These are phyloP conservation scores for Aspiorhynchus laticeps DNA, from an alignment of 2,113 vertebrate genomes.

Conservation along the genomic window DNA sequence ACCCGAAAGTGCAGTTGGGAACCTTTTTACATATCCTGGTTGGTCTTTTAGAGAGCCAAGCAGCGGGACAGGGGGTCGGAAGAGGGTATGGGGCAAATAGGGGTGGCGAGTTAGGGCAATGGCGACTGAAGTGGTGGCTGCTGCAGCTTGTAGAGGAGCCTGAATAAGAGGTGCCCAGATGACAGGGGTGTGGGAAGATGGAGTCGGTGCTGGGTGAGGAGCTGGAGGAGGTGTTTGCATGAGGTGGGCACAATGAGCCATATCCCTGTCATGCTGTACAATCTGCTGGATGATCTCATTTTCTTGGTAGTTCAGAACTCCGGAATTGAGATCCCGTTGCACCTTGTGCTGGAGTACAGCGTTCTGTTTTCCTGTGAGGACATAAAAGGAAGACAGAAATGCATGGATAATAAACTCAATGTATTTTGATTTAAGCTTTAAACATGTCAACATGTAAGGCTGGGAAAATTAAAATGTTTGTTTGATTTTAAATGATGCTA, in stretches of 20 bases:
- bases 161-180: slow-evolving; percentile 97
- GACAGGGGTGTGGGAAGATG: slow-evolving; percentile 81
- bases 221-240: slow-evolving; percentile 72
- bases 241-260: slow-evolving; percentile 91
- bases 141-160: slow-evolving; percentile 91
- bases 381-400: slow-evolving; percentile 33
- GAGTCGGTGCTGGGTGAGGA: slow-evolving; percentile 61
- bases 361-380: slow-evolving; percentile 88
- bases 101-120: slow-evolving; percentile 93
- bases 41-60: slow-evolving; percentile 77
- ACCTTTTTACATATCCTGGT: slow-evolving; percentile 71
- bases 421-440: background rate
- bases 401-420: background rate
- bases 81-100: slow-evolving; percentile 85
- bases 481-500: too few species aligned
- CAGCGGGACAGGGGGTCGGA: slow-evolving; percentile 79
- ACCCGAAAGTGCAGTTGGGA: slow-evolving; percentile 69
- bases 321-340: slow-evolving; percentile 94
- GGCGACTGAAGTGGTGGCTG: slow-evolving; percentile 91
- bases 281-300: slow-evolving; percentile 99
- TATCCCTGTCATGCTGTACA: slow-evolving; percentile 95
- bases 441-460: background rate
- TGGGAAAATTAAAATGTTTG: too few species aligned
- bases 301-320: slow-evolving; percentile 93
- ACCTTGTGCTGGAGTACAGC: slow-evolving; percentile 96